These are phyloP conservation scores for Salarias fasciatus DNA, from an alignment of 2,797 vertebrate species.

Conservation along the genomic window DNA sequence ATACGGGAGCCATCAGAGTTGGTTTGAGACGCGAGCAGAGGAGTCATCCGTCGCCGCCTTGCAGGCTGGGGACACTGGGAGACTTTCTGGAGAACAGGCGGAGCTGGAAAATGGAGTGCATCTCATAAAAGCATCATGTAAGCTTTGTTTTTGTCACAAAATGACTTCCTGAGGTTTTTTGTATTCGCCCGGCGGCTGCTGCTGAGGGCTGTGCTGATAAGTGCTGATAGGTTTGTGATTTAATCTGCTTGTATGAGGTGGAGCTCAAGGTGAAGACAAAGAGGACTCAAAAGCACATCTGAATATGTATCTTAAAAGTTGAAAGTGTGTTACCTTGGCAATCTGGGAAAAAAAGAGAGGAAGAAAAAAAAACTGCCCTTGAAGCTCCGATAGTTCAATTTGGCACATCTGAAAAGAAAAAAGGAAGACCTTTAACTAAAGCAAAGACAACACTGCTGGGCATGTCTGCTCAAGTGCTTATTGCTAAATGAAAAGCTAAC, in stretches of 20 bases:
- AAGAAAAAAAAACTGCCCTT: too few species aligned
- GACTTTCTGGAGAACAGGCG: constrained; percentile 1
- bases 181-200: background rate
- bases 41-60: constrained; percentile 29
- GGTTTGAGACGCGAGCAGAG: constrained; percentile 25
- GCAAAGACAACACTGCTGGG: too few species aligned
- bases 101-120: constrained; percentile 5
- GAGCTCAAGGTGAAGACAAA: background rate
- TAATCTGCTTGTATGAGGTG: background rate
- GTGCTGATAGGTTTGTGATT: background rate
- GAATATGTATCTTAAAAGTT: too few species aligned
- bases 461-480: too few species aligned
- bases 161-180: background rate
- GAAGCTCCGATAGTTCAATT: too few species aligned
- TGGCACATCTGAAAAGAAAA: too few species aligned
- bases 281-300: too few species aligned
- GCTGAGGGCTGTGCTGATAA: background rate
- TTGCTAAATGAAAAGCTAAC: too few species aligned
- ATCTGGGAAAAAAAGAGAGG: too few species aligned
- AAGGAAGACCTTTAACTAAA: too few species aligned
- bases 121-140: background rate
- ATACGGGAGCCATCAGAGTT: constrained; percentile 38
- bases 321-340: too few species aligned
- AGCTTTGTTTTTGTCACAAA: background rate
- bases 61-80: constrained; percentile 7